Conservation (phyloP, 53 echinoderm and acorn worm genomes). For the Luidia sarsii region DNA sequence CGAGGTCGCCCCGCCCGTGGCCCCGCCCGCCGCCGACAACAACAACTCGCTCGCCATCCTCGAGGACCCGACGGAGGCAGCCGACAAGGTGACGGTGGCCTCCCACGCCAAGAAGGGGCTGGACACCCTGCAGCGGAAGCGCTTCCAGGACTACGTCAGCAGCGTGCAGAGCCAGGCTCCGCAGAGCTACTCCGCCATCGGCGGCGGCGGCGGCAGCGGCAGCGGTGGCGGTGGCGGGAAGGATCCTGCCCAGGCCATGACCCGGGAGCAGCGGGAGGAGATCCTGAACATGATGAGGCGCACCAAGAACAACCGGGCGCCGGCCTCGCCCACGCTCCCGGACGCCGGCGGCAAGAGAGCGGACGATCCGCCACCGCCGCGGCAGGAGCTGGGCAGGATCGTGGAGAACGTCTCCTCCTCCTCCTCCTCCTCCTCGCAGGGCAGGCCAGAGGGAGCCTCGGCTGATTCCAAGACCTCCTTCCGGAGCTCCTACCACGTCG, state of each 20-base stretch:
- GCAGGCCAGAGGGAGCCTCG: slow-evolving; percentile 27
- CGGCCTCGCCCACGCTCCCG: slow-evolving; percentile 64
- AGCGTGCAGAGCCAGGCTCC: slow-evolving; percentile 67
- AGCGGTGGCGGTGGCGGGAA: slow-evolving; percentile 45
- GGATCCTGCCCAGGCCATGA: slow-evolving; percentile 77
- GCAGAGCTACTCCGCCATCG: slow-evolving; percentile 60
- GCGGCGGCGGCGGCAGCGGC: slow-evolving; percentile 39
- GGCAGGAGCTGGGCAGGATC: slow-evolving; percentile 31
- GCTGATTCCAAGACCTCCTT: slow-evolving; percentile 65
- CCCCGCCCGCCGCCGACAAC: too few species aligned
- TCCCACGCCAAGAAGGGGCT: slow-evolving; percentile 41
- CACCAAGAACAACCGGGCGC: slow-evolving; percentile 65
- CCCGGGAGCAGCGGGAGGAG: slow-evolving; percentile 88
- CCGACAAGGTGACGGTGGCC: slow-evolving; percentile 11
- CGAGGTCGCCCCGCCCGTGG: neutral
- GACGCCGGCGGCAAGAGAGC: slow-evolving; percentile 16
- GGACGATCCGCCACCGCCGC: slow-evolving; percentile 6
- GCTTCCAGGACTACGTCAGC: slow-evolving; percentile 70
- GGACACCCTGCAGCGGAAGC: slow-evolving; percentile 67
- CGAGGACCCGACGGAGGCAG: slow-evolving; percentile 15
- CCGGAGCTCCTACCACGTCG: slow-evolving; percentile 80
- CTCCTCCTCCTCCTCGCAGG: neutral
- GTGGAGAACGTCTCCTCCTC: slow-evolving; percentile 32
- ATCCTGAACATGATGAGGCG: slow-evolving; percentile 86
- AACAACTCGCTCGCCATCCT: too few species aligned